Evolutionary conservation across 2,113 vertebrate genomes (phyloP).

Genomic region (Vulpes ferrilata): DNA sequence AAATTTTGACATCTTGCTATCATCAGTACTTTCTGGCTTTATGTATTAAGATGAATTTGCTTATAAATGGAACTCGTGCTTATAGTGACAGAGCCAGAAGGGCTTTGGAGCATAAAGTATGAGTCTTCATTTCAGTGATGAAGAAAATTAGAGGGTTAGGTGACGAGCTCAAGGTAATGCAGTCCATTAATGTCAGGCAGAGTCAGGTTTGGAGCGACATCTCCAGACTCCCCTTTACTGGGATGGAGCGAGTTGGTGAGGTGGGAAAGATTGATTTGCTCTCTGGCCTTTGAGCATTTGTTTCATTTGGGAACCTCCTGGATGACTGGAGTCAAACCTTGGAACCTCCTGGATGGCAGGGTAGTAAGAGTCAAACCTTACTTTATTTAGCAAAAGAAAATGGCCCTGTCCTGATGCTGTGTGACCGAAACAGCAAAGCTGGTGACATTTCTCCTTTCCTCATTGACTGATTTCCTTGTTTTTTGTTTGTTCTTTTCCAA

Average conservation of each 20-base stretch:
- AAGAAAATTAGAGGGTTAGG: not conserved
- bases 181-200: not conserved
- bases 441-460: not conserved
- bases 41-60: slow-evolving; percentile 4
- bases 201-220: not conserved
- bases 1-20: slow-evolving; percentile 26
- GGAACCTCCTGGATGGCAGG: not conserved
- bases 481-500: no score
- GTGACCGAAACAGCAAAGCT: not conserved
- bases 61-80: slow-evolving; percentile 24
- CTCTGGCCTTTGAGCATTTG: not conserved
- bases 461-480: not conserved
- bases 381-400: not conserved
- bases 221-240: not conserved
- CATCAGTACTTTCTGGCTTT: not conserved
- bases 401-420: not conserved
- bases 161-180: not conserved
- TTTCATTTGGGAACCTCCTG: not conserved
- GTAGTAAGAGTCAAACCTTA: not conserved
- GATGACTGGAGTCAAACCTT: not conserved
- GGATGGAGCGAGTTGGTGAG: not conserved
- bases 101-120: not conserved
- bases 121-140: not conserved
- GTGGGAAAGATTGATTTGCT: not conserved
- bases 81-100: not conserved